Evolutionary conservation across 2,888 invertebrate species (phyloP).

Genomic region (Drosophila formosana): DNA sequence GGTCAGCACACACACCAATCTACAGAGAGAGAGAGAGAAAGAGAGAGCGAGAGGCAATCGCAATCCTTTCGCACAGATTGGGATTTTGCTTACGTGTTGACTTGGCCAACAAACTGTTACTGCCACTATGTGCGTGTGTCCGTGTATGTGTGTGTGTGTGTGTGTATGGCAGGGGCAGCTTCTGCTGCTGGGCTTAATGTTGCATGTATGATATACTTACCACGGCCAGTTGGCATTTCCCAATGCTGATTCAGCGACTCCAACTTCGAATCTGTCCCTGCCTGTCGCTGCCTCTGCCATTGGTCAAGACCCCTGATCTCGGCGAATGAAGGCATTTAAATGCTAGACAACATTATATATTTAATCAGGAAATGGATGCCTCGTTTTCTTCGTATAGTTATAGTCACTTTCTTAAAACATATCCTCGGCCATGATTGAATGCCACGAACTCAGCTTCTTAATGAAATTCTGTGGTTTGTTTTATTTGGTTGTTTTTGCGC

Average conservation of each 20-base stretch:
- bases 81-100: slow-evolving; percentile 61
- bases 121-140: slow-evolving; percentile 5
- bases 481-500: not conserved
- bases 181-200: slow-evolving; percentile 50
- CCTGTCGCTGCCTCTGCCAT: not conserved
- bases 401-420: not conserved
- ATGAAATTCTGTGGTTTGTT: slow-evolving; percentile 2
- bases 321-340: slow-evolving; percentile 29
- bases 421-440: slow-evolving; percentile 12
- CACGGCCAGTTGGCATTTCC: slow-evolving; percentile 42
- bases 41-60: slow-evolving; percentile 4
- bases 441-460: not conserved
- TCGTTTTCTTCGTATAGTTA: not conserved
- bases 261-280: not conserved
- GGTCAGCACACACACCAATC: slow-evolving; percentile 53
- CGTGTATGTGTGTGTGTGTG: slow-evolving; percentile 5
- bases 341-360: slow-evolving; percentile 7
- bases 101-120: slow-evolving; percentile 43
- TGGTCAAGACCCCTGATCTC: slow-evolving; percentile 25
- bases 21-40: slow-evolving; percentile 5
- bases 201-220: slow-evolving; percentile 61
- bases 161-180: slow-evolving; percentile 12
- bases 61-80: slow-evolving; percentile 60
- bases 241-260: slow-evolving; percentile 41
- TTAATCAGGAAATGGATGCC: slow-evolving; percentile 17